Evolutionary conservation across 2,797 vertebrate species (phyloP), one percentile per base, ranked within the genome.

Genomic region (Oreochromis mossambicus): DNA sequence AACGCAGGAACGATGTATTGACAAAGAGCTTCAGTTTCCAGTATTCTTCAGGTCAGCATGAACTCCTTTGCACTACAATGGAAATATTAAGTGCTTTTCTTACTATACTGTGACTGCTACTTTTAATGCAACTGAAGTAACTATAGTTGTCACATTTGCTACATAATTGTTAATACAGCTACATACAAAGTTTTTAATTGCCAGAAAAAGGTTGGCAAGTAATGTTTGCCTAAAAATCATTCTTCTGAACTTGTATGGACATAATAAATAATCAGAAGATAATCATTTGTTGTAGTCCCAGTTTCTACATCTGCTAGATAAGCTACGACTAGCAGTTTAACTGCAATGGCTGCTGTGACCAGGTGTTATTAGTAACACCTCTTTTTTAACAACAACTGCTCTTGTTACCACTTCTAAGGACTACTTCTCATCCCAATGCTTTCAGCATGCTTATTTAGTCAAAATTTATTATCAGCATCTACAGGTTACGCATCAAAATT

Each of bases 391-490:
- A 41, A 17, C 38, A 70, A 10, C 36, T 70, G 38, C 14, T 70
- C 38, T 24, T 46, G 21, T 17, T 70, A 70, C 38, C 38, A 1
- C 14, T 43, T 70, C 66, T 46, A 70, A 43, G 38, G 41, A 46
- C 4, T 29, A 70, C 66, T 19, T 26, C 13, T 46, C 13, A 24
- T 70, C 21, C 14, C 41, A 46, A 70, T 0, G 4, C 24, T 17
- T 26, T 24, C 66, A 70, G 21, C 6, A 29, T 29, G 21, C 38
- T 70, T 29, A 70, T 46, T 70, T 66, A 66, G 34, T 21, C n/a
- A 14, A 34, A 21, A 14, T 14, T 14, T 0, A 5, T 38, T 38
- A 24, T 38, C 19, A 66, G 12, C 0, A 24, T 66, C 17, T 41
- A 41, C 61, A 38, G 36, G 36, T 66, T 70, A 7, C 2, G 14